These are phyloP conservation scores for Nomada ruficornis DNA, from an alignment of 2,888 invertebrate species.

Conservation along the genomic window DNA sequence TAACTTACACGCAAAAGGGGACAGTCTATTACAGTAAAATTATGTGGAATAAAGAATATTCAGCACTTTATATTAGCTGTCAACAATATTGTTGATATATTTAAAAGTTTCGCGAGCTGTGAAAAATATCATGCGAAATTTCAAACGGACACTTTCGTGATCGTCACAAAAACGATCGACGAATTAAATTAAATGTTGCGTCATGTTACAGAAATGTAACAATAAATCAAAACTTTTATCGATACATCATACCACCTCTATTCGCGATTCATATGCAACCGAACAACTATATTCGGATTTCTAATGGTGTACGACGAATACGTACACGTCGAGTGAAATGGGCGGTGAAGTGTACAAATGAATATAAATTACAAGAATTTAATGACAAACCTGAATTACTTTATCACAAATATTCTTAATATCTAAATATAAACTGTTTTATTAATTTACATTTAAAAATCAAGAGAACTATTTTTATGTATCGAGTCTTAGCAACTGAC, in stretches of 20 bases:
- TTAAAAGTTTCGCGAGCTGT: not conserved
- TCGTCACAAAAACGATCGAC: not conserved
- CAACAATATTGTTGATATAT: constrained; percentile 18
- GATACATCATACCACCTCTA: constrained; percentile 10
- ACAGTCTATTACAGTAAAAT: not conserved
- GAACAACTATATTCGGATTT: constrained; percentile 22
- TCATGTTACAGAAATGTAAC: not conserved
- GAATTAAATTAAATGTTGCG: not conserved
- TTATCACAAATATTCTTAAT: constrained; percentile 71
- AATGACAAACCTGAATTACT: constrained; percentile 68
- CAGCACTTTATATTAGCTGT: not conserved
- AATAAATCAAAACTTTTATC: constrained; percentile 1
- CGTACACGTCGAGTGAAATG: constrained; percentile 39
- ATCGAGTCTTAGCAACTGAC: constrained; percentile 77
- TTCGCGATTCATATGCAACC: constrained; percentile 25
- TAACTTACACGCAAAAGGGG: not conserved
- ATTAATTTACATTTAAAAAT: constrained; percentile 77
- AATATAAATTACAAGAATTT: not conserved
- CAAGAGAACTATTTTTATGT: constrained; percentile 58
- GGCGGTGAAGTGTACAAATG: not conserved
- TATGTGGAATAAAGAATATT: not conserved
- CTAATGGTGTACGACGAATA: constrained; percentile 47
- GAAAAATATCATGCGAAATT: constrained; percentile 1
- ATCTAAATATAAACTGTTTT: constrained; percentile 70
- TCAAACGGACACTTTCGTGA: not conserved